Evolutionary conservation across 2,888 invertebrate species (phyloP), one percentile per base, ranked within the genome.

Genomic region (Dione vanillae): DNA sequence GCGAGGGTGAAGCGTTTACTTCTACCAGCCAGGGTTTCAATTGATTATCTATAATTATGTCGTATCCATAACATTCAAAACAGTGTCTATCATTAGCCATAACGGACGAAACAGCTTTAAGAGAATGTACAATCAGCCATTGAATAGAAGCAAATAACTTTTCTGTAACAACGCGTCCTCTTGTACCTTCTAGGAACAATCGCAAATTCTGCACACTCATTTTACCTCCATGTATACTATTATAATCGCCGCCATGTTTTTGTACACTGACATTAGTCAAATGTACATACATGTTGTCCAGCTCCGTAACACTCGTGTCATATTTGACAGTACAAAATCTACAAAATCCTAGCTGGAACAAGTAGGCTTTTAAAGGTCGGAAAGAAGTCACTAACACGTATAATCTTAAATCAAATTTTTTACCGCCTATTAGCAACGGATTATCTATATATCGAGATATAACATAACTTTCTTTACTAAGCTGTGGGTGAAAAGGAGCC

Each of bases 311-410:
- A 85, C 96, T 97, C 0, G 96, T 97, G 83, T 98, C 98, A 82
- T 99, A 99, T 86, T 98, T 98, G 27, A 98, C 98, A 0, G 98
- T 98, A 82, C 99, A 99, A 88, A 99, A 99, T 72, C 99, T 95
- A 85, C 99, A 98, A 88, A 99, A 99, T 1, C 99, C 99, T 67
- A 97, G 94, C 80, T 96, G 97, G 85, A 97, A 99, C 80, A 98
- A 95, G 90, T 99, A 99, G 12, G 97, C 98, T 90, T 99, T 98
- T 70, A 99, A 89, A 0, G 99, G 99, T 41, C 98, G 95, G 86
- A 98, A 99, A 0, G 98, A 98, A 8, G 98, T 98, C 58, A 99
- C 98, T 65, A 99, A 91, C 45, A 98, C 97, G 86, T 98, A 99
- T 41, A 99, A 93, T 74, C 99, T 95, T 56, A 99, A n/a, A n/a